These are phyloP conservation scores for Hemithea aestivaria DNA, from an alignment of 2,888 invertebrate genomes.

Conservation along the genomic window DNA sequence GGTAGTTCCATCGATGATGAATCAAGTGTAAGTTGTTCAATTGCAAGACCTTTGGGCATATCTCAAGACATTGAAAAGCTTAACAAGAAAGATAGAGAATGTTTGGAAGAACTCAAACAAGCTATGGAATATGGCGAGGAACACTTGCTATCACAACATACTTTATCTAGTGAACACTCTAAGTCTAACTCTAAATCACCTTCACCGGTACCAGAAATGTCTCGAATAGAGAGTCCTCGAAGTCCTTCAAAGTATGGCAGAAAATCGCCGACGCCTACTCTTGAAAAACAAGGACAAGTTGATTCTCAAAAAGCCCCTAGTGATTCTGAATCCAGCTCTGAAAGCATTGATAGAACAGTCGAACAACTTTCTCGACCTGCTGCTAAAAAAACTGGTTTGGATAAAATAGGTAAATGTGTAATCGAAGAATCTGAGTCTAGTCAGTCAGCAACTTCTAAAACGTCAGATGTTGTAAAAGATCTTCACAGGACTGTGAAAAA, in stretches of 20 bases:
- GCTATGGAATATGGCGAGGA: slow-evolving; percentile 78
- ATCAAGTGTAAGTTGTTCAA: slow-evolving; percentile 88
- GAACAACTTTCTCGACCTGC: slow-evolving; percentile 68
- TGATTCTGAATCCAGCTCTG: slow-evolving; percentile 80
- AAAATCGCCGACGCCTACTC: slow-evolving; percentile 78
- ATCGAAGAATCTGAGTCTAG: slow-evolving; percentile 81
- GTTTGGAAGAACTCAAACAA: slow-evolving; percentile 80
- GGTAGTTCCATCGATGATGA: slow-evolving; percentile 84
- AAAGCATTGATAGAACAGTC: slow-evolving; percentile 72
- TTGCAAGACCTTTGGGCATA: slow-evolving; percentile 87
- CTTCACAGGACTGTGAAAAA: slow-evolving; percentile 72
- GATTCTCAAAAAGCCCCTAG: slow-evolving; percentile 77
- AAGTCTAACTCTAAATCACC: slow-evolving; percentile 70
- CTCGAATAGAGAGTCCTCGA: slow-evolving; percentile 66
- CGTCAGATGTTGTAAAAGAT: slow-evolving; percentile 67
- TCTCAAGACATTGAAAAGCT: slow-evolving; percentile 85
- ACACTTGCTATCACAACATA: slow-evolving; percentile 63
- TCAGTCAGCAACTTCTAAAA: slow-evolving; percentile 75
- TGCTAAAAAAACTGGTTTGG: slow-evolving; percentile 64
- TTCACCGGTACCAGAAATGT: slow-evolving; percentile 60
- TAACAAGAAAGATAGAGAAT: slow-evolving; percentile 81
- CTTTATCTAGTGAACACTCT: slow-evolving; percentile 68
- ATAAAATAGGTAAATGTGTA: slow-evolving; percentile 67
- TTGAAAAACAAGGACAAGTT: slow-evolving; percentile 81
- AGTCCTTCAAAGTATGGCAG: slow-evolving; percentile 66